These are phyloP conservation scores for Dinomys branickii DNA, from an alignment of 2,113 vertebrate species.

Conservation along the genomic window DNA sequence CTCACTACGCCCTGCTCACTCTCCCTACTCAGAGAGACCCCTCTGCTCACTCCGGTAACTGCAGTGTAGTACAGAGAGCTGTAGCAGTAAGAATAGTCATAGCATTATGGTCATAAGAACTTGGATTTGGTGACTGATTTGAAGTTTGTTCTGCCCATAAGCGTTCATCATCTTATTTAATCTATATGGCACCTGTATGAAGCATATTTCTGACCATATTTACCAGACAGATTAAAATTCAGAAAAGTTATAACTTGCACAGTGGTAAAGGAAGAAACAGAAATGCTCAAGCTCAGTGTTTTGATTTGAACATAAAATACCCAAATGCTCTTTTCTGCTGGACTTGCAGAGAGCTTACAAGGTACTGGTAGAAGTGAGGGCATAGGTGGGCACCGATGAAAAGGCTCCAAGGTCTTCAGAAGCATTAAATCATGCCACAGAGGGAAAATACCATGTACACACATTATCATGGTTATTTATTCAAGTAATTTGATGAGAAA, in stretches of 20 bases:
- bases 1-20: not conserved
- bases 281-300: constrained; percentile 4
- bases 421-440: not conserved
- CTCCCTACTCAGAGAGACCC: not conserved
- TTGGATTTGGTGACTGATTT: not conserved
- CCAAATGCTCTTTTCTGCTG: not conserved
- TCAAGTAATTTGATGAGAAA: not conserved
- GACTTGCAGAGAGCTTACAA: not conserved
- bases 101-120: not conserved
- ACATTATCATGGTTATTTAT: not conserved
- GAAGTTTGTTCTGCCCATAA: not conserved
- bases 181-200: not conserved
- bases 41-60: not conserved
- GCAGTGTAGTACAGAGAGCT: not conserved
- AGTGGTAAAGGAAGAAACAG: not conserved
- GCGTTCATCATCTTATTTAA: not conserved
- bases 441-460: not conserved
- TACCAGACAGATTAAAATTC: constrained; percentile 32
- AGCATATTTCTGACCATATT: not conserved
- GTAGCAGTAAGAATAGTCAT: not conserved
- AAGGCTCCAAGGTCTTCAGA: not conserved
- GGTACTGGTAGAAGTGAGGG: not conserved
- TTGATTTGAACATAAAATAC: not conserved
- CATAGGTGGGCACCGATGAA: not conserved
- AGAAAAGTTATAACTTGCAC: not conserved